phyloP scores from a whole-genome alignment of 2,797 vertebrate genomes.

The Corythornis leucogaster region DNA sequence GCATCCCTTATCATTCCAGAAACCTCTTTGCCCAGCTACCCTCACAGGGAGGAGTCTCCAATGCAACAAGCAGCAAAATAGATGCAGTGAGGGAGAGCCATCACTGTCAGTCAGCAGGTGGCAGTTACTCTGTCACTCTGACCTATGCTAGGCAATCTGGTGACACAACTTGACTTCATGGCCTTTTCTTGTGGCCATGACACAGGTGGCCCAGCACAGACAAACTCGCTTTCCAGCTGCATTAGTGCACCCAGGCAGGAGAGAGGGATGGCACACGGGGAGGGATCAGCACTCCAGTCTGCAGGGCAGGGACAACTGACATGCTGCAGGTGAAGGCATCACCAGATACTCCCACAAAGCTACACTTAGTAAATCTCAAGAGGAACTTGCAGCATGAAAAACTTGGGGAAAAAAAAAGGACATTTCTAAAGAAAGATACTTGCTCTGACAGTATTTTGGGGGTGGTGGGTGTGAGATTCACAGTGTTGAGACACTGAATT shows the following conservation, averaged over 20 bases:
- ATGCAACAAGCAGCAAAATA: neutral
- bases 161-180: neutral
- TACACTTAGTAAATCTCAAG: slow-evolving; percentile 16
- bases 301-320: neutral
- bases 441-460: slow-evolving; percentile 38
- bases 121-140: neutral
- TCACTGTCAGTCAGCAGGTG: neutral
- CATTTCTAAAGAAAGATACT: slow-evolving; percentile 50
- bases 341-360: slow-evolving; percentile 43
- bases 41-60: neutral
- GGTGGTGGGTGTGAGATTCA: slow-evolving; percentile 47
- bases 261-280: neutral
- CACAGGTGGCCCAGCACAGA: accelerated
- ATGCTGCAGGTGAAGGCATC: neutral
- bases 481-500: slow-evolving; percentile 23
- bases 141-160: accelerated
- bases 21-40: neutral
- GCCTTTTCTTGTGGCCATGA: neutral
- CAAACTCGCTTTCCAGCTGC: neutral
- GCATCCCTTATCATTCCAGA: neutral
- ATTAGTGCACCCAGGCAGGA: neutral
- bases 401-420: neutral
- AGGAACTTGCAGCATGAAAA: neutral
- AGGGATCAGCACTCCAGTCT: neutral
- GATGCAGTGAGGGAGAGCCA: neutral